These are phyloP conservation scores for Neomicropteryx cornuta DNA, from an alignment of 1,140 invertebrate species.

Conservation along the genomic window DNA sequence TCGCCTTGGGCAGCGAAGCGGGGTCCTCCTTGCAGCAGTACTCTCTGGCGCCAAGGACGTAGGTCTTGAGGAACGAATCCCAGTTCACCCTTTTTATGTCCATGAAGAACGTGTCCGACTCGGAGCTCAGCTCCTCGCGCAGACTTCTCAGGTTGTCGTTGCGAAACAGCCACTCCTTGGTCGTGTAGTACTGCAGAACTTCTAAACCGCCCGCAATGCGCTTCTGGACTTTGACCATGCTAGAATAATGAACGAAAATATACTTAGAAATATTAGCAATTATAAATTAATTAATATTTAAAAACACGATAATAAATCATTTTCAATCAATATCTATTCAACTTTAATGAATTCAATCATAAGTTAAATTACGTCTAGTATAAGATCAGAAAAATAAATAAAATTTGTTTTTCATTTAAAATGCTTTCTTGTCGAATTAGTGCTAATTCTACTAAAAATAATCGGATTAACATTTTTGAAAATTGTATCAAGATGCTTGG, in stretches of 20 bases:
- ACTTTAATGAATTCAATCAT: not conserved
- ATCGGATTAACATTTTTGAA: no score
- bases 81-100: constrained; percentile 48
- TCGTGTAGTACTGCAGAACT: constrained; percentile 77
- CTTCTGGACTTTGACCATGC: constrained; percentile 55
- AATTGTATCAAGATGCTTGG: no score
- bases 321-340: not conserved
- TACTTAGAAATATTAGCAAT: not conserved
- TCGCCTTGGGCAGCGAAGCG: constrained; percentile 58
- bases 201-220: constrained; percentile 49
- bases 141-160: constrained; percentile 61
- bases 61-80: constrained; percentile 55
- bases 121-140: constrained; percentile 41
- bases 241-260: constrained; percentile 19
- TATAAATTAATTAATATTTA: not conserved
- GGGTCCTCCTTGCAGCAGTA: constrained; percentile 69
- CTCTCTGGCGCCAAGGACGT: constrained; percentile 60
- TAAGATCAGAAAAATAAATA: no score
- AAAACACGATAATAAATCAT: not conserved
- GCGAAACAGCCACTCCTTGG: constrained; percentile 69
- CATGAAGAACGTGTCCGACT: constrained; percentile 49
- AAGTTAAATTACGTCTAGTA: no score
- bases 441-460: no score
- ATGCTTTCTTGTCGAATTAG: no score
- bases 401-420: no score